A percentile compares a stretch with the other conserved stretches of the same genome.
These are phyloP conservation scores for Solenodon paradoxus DNA, from an alignment of 2,113 vertebrate species.

Conservation along the genomic window DNA sequence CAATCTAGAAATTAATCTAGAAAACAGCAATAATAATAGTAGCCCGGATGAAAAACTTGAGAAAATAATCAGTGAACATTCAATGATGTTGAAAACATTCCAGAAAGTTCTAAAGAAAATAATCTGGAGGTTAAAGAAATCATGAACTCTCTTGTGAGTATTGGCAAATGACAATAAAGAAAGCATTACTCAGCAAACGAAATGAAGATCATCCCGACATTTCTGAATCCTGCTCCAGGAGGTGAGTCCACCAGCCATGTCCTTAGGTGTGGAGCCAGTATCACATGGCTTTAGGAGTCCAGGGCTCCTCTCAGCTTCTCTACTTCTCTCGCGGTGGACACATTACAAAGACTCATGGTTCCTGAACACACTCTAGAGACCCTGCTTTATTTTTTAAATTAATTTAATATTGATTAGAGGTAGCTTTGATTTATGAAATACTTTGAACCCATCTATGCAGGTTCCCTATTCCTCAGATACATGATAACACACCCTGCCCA, in stretches of 20 bases:
- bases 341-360: neutral
- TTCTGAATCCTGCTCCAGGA: neutral
- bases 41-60: neutral
- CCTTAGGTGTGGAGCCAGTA: rapidly evolving
- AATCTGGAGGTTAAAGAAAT: neutral
- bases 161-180: neutral
- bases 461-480: no score
- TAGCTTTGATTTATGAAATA: no score
- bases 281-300: rapidly evolving
- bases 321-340: rapidly evolving
- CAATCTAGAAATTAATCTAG: neutral
- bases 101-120: neutral
- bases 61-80: neutral
- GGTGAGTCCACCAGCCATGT: rapidly evolving
- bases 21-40: neutral
- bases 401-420: no score
- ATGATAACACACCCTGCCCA: no score
- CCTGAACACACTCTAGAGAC: rapidly evolving
- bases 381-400: no score
- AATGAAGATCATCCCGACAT: neutral
- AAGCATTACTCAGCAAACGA: neutral
- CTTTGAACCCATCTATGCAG: no score
- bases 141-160: neutral
- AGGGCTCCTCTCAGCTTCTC: rapidly evolving
- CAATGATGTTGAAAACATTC: neutral